These are phyloP conservation scores for Andrena camellia DNA, from an alignment of 2,888 invertebrate species.

Conservation along the genomic window DNA sequence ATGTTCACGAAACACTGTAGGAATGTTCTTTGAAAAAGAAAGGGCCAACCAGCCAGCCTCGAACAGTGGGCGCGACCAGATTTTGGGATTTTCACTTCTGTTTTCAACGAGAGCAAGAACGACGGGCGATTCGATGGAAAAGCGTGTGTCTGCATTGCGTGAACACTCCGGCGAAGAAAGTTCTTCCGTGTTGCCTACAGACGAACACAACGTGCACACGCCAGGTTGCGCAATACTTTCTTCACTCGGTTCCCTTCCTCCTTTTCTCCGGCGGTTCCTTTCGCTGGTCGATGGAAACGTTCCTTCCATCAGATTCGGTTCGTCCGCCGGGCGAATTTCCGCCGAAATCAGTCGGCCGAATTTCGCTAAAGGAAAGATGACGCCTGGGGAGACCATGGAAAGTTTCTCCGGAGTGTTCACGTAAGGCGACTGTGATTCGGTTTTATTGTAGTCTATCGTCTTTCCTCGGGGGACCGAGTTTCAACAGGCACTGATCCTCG, in stretches of 20 bases:
- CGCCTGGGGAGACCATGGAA: neutral
- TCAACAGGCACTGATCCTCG: too few relatives aligned
- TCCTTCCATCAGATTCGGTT: neutral
- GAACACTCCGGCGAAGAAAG: conserved; percentile 76
- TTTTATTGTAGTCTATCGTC: neutral
- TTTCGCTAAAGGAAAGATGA: neutral
- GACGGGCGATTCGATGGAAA: conserved; percentile 21
- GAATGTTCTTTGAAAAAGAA: too few relatives aligned
- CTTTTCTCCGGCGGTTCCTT: conserved; percentile 6
- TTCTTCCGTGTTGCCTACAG: conserved; percentile 76
- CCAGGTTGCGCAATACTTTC: conserved; percentile 67
- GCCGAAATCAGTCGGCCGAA: conserved; percentile 15
- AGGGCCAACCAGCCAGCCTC: too few relatives aligned
- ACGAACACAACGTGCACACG: conserved; percentile 15
- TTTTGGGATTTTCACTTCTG: neutral
- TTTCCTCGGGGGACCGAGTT: too few relatives aligned
- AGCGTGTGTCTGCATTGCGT: conserved; percentile 62
- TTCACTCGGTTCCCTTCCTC: conserved; percentile 20
- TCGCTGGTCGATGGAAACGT: conserved; percentile 1
- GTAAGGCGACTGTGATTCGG: neutral
- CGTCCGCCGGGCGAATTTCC: neutral
- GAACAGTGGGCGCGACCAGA: neutral
- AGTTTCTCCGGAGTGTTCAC: neutral
- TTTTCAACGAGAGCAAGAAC: neutral
- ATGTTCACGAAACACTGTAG: too few relatives aligned